Evolutionary conservation across 1,140 invertebrate species (phyloP).

Genomic region (Caenorhabditis briggsae): DNA sequence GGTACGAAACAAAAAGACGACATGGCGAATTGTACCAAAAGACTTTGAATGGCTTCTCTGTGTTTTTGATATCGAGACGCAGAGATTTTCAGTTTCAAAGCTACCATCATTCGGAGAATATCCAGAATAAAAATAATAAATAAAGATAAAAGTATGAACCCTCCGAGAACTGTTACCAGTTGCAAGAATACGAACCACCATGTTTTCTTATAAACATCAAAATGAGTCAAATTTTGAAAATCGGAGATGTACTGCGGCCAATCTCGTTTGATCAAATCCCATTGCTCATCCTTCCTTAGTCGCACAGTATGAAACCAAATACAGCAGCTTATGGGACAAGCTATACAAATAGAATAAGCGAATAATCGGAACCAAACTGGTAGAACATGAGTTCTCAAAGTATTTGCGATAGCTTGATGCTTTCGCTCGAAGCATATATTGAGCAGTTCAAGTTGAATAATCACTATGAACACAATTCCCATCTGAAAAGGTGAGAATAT

Average conservation of each 20-base stretch:
- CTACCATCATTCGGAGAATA: neutral
- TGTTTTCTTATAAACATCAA: neutral
- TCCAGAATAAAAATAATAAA: neutral
- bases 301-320: neutral
- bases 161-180: too few species aligned
- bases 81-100: neutral
- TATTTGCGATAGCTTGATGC: neutral
- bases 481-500: too few species aligned
- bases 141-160: neutral
- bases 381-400: neutral
- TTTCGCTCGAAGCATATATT: neutral
- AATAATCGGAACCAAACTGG: neutral
- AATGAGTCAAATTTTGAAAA: neutral
- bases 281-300: neutral
- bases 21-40: neutral
- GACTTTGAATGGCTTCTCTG: neutral
- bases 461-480: neutral
- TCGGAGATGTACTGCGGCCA: neutral
- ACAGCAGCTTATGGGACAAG: neutral
- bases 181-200: neutral
- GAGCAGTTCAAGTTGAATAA: neutral
- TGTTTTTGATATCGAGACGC: neutral
- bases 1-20: neutral
- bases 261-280: neutral
- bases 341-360: neutral